Percentiles rank a stretch among this genome's conserved stretches.
These are phyloP conservation scores for Drosophila longiperda DNA, from an alignment of 2,888 invertebrate genomes.

Conservation along the genomic window DNA sequence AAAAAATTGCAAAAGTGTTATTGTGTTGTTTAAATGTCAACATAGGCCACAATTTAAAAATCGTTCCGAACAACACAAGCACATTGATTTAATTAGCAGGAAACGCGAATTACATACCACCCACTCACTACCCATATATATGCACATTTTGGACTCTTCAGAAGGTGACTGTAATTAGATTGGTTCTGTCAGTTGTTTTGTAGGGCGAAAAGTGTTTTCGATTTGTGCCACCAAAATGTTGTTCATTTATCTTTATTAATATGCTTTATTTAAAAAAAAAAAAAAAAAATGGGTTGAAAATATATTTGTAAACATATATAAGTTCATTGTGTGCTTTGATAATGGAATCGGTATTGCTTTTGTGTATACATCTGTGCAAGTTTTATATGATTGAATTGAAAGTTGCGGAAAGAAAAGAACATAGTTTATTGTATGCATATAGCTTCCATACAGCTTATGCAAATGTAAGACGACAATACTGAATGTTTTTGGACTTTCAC, in stretches of 20 bases:
- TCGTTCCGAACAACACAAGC: not conserved
- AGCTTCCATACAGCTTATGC: not conserved
- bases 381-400: slow-evolving; percentile 54
- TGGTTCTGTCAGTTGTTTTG: slow-evolving; percentile 42
- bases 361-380: slow-evolving; percentile 18
- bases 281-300: not conserved
- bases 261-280: not conserved
- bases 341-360: slow-evolving; percentile 10
- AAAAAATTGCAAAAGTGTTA: too few species aligned
- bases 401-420: slow-evolving; percentile 25
- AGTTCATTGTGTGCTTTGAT: not conserved
- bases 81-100: slow-evolving; percentile 40
- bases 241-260: not conserved
- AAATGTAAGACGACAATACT: not conserved
- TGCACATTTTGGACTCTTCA: slow-evolving; percentile 25
- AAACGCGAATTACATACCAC: slow-evolving; percentile 16
- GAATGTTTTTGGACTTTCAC: not conserved
- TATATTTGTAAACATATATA: not conserved
- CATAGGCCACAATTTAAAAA: not conserved
- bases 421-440: not conserved
- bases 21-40: slow-evolving; percentile 2
- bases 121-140: slow-evolving; percentile 2
- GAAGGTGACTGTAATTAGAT: slow-evolving; percentile 77
- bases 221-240: slow-evolving; percentile 41
- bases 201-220: slow-evolving; percentile 22